Percentiles rank a stretch among this genome's conserved stretches.
Conservation (phyloP, 2,113 vertebrate genomes). For the Pontoporia blainvillei region DNA sequence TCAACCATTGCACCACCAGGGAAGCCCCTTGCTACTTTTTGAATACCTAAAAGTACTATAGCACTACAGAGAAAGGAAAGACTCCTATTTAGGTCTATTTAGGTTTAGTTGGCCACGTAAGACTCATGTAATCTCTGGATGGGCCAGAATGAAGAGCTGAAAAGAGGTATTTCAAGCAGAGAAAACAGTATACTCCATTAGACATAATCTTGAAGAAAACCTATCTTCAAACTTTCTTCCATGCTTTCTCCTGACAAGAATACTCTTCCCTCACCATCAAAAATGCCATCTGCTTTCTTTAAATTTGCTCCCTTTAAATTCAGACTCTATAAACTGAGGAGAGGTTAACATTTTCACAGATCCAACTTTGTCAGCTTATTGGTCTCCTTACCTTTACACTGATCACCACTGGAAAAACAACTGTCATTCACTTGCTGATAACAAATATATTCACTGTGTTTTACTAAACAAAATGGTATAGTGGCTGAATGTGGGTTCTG, state of each 20-base stretch:
- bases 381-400: background rate
- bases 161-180: background rate
- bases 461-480: background rate
- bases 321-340: background rate
- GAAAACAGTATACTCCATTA: background rate
- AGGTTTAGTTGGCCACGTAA: background rate
- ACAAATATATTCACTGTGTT: background rate
- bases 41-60: background rate
- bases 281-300: background rate
- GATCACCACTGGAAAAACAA: background rate
- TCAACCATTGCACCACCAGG: too few relatives aligned
- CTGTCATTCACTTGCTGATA: background rate
- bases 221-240: background rate
- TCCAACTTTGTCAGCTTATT: background rate
- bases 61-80: background rate
- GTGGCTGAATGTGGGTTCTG: background rate
- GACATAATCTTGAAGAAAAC: background rate
- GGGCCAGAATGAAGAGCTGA: background rate
- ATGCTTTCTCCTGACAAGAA: background rate
- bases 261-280: background rate
- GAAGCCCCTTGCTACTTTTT: background rate
- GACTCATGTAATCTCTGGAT: background rate
- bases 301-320: background rate
- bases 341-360: background rate
- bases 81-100: background rate